phyloP scores from a whole-genome alignment of 2,113 vertebrate species.

The Tamias sibiricus region DNA sequence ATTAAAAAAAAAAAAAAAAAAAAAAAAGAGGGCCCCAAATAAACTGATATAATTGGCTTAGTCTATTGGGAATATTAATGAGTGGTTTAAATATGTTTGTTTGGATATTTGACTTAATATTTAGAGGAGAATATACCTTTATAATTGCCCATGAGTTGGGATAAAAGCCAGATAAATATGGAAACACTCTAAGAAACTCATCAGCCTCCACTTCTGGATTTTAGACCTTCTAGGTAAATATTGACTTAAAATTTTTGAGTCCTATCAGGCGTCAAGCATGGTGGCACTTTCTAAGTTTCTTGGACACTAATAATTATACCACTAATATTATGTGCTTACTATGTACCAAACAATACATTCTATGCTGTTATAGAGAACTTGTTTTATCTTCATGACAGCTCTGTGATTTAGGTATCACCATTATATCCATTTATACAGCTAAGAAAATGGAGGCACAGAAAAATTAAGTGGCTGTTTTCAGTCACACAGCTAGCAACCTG shows the following conservation, averaged over 20 bases:
- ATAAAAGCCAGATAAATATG: background rate
- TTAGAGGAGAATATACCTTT: background rate
- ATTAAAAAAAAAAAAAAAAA: background rate
- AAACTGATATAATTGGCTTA: background rate
- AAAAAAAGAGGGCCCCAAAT: background rate
- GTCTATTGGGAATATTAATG: background rate
- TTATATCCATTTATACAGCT: background rate
- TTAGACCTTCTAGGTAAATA: background rate
- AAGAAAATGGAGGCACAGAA: background rate
- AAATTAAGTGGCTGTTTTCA: background rate
- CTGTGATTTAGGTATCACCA: background rate
- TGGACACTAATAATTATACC: background rate
- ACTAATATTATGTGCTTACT: background rate
- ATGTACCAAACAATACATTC: background rate
- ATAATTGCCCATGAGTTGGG: background rate
- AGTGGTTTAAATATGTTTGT: background rate
- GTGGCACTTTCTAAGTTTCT: background rate
- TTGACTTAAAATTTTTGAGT: background rate
- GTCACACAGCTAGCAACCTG: background rate
- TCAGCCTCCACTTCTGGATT: background rate
- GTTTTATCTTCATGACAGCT: background rate
- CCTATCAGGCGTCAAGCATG: background rate
- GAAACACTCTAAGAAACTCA: background rate
- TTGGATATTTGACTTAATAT: slow-evolving; percentile 5
- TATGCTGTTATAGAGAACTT: background rate